These are phyloP conservation scores for Apoda limacodes DNA, from an alignment of 2,888 invertebrate genomes.

Conservation along the genomic window DNA sequence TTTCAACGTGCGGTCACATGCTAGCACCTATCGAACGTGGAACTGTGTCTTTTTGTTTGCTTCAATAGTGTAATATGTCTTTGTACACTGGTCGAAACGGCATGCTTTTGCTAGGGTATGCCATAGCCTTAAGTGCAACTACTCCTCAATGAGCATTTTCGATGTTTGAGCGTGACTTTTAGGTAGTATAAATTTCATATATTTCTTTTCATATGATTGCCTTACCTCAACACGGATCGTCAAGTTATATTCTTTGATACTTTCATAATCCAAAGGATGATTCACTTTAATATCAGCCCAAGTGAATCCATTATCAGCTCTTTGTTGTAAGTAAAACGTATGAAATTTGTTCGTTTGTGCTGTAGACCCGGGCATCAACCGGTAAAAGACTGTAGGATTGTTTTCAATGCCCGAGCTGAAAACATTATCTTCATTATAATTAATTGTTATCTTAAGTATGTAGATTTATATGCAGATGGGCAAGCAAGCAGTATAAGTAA, in stretches of 20 bases:
- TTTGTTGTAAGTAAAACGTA: slow-evolving; percentile 95
- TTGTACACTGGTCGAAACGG: too few relatives aligned
- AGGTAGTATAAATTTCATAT: too few relatives aligned
- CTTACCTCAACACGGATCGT: slow-evolving; percentile 96
- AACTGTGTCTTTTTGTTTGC: too few relatives aligned
- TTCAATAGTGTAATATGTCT: too few relatives aligned
- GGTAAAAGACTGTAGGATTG: slow-evolving; percentile 96
- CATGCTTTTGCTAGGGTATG: too few relatives aligned
- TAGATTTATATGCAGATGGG: neutral
- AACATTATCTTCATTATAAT: slow-evolving; percentile 35
- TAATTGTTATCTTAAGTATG: slow-evolving; percentile 16
- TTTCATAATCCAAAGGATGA: slow-evolving; percentile 94
- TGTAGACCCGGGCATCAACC: slow-evolving; percentile 94
- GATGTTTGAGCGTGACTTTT: too few relatives aligned
- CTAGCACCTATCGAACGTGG: too few relatives aligned
- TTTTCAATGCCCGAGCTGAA: slow-evolving; percentile 95
- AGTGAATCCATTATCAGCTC: slow-evolving; percentile 91
- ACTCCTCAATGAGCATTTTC: too few relatives aligned
- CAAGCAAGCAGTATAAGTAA: too few relatives aligned
- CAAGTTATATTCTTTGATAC: slow-evolving; percentile 94
- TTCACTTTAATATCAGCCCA: slow-evolving; percentile 98
- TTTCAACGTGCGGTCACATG: too few relatives aligned
- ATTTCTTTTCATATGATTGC: too few relatives aligned
- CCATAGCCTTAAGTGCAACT: too few relatives aligned
- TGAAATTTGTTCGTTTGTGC: slow-evolving; percentile 96